phyloP scores from a whole-genome alignment of 2,797 vertebrate genomes.

The Cygnus olor region DNA sequence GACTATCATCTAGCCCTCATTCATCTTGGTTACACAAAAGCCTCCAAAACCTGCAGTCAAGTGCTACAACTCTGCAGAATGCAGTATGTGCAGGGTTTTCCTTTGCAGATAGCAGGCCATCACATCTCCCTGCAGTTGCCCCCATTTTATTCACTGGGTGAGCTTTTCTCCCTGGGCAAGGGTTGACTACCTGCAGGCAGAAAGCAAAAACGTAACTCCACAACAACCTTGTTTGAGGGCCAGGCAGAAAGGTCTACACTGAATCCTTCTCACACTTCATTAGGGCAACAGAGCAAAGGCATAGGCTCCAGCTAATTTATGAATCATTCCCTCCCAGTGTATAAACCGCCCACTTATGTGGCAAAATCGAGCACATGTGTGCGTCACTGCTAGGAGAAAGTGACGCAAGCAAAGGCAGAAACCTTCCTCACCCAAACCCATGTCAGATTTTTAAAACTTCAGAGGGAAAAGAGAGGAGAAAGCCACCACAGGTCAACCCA shows the following conservation, averaged over 20 bases:
- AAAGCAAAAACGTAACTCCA: not conserved
- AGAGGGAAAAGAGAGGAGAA: not conserved
- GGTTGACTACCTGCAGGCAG: not conserved
- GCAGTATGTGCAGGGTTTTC: not conserved
- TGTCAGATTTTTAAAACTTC: not conserved
- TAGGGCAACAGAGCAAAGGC: not conserved
- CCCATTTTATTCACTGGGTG: not conserved
- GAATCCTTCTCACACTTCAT: not conserved
- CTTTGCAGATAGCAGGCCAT: not conserved
- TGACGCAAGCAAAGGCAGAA: not conserved
- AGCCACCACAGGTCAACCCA: not conserved
- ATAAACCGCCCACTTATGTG: conserved; percentile 11
- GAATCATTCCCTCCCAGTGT: conserved; percentile 51
- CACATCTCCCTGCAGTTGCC: not conserved
- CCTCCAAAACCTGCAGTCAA: not conserved
- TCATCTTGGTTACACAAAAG: not conserved
- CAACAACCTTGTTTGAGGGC: accelerated
- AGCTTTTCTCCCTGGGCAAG: not conserved
- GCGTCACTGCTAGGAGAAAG: not conserved
- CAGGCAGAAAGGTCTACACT: not conserved
- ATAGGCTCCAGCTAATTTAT: not conserved
- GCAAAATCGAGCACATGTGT: not conserved
- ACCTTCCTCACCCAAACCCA: not conserved
- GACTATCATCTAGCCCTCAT: accelerated
- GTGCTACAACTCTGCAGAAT: not conserved